Conservation (phyloP, 2,888 invertebrate species). For the Onthophagus sagittarius region DNA sequence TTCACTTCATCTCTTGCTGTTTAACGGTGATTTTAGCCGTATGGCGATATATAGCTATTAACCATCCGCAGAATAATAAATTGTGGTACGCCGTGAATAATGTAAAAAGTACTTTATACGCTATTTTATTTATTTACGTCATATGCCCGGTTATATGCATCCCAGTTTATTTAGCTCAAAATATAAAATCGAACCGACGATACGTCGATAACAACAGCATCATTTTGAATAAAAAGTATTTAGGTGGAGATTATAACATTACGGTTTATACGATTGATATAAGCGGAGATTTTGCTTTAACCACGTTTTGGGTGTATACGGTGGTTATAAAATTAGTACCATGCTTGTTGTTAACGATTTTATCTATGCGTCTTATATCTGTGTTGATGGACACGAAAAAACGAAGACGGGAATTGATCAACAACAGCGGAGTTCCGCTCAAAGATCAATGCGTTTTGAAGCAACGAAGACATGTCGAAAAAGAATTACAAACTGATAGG, state of each 20-base stretch:
- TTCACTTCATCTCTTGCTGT: conserved; percentile 82
- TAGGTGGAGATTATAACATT: conserved; percentile 32
- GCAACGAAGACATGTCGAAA: conserved; percentile 40
- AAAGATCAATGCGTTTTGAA: conserved; percentile 36
- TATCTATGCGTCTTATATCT: conserved; percentile 73
- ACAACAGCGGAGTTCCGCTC: conserved; percentile 45
- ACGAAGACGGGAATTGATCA: conserved; percentile 66
- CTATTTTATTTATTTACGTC: conserved; percentile 75
- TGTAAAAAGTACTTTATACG: conserved; percentile 69
- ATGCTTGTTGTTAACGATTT: conserved; percentile 78
- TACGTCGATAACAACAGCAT: conserved; percentile 47
- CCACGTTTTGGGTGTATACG: conserved; percentile 90
- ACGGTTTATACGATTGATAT: conserved; percentile 50
- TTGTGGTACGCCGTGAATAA: conserved; percentile 66
- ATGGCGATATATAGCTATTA: conserved; percentile 87
- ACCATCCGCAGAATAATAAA: conserved; percentile 74
- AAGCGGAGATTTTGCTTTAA: conserved; percentile 59
- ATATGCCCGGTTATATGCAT: conserved; percentile 80
- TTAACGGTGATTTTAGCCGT: conserved; percentile 88
- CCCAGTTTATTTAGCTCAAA: conserved; percentile 77
- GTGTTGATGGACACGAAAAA: conserved; percentile 77
- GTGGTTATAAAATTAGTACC: conserved; percentile 92
- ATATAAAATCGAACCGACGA: conserved; percentile 50
- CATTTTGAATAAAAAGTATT: conserved; percentile 35
- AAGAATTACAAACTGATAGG: conserved; percentile 69